Evolutionary conservation across 2,113 vertebrate species (phyloP), one percentile per base, ranked within the genome.

Genomic region (Cheilinus undulatus): DNA sequence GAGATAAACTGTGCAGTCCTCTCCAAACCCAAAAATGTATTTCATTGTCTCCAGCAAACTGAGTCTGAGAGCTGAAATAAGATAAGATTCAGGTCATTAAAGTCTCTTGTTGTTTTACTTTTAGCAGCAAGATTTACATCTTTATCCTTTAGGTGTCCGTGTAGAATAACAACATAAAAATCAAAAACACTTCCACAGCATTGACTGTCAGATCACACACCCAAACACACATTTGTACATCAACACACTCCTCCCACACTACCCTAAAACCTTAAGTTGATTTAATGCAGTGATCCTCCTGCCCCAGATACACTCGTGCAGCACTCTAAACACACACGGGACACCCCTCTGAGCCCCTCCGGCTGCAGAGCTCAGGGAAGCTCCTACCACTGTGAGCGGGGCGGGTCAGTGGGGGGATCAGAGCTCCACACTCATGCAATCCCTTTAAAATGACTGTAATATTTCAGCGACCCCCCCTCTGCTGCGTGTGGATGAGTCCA

Each of bases 371-470:
- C 72, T 54, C 50, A 43, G 50, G 3, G 28, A 17, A 52, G 65
- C 40, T 51, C 20, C 61, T 53, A 50, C 60, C 67, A 49, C 58
- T 28, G 59, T n/a, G 63, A n/a, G 26, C 15, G 20, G 36, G 68
- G 57, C 13, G 0, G 10, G 38, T 48, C 14, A 48, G n/a, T 12
- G 38, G n/a, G 40, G 50, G 22, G 17, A 38, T 69, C 22, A 9
- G 19, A 23, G 12, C 23, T 43, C 45, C 57, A 61, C 36, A 56
- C 70, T 36, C 2, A 50, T 23, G 9, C 64, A 72, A 87, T 85
- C 81, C 78, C 42, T 80, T 89, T 76, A 83, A 83, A 83, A 86
- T 86, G 34, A 83, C 67, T 78, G 71, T 51, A 34, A 76, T 73
- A 68, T 72, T 28, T 22, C 3, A 53, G 22, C 32, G 13, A 14